These are phyloP conservation scores for Holothuria leucospilota DNA, from an alignment of 53 echinoderm and acorn worm species.

Conservation along the genomic window DNA sequence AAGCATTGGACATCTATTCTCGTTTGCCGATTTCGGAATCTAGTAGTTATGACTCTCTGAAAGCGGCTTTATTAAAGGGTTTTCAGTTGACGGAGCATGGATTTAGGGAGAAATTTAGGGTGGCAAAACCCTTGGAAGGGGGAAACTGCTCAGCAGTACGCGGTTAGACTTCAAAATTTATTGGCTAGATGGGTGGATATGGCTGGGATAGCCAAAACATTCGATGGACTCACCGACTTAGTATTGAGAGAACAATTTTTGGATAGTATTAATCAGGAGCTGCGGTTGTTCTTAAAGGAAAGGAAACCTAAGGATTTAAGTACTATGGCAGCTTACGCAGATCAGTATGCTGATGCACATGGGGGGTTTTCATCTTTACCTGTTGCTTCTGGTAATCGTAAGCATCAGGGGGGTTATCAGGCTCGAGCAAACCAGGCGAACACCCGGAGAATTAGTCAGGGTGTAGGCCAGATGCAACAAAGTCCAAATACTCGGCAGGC, in stretches of 20 bases:
- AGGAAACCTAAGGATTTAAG: constrained; percentile 12
- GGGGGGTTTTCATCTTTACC: constrained; percentile 10
- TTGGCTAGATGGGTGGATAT: constrained; percentile 46
- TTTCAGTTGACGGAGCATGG: constrained; percentile 54
- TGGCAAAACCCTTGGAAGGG: constrained; percentile 41
- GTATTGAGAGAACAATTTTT: constrained; percentile 34
- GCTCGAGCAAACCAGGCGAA: too few species aligned
- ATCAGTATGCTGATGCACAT: constrained; percentile 21
- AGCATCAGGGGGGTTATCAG: too few species aligned
- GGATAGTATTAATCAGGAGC: not conserved
- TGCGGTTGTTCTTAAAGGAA: constrained; percentile 33
- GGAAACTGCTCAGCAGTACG: constrained; percentile 46
- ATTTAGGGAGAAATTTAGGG: constrained; percentile 46
- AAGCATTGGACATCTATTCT: constrained; percentile 44
- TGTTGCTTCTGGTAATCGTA: not conserved
- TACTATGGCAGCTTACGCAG: constrained; percentile 5
- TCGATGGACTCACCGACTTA: constrained; percentile 26
- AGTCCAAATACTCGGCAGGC: too few species aligned
- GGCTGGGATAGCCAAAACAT: constrained; percentile 43
- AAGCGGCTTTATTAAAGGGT: constrained; percentile 37
- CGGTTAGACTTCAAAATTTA: constrained; percentile 20
- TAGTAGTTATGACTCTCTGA: constrained; percentile 29
- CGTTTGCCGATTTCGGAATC: constrained; percentile 38
- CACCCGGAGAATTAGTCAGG: too few species aligned
- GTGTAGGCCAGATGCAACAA: too few species aligned